Base-by-base conservation (phyloP, 64 coral and sea anemone species). In the Anthopleura sola region DNA sequence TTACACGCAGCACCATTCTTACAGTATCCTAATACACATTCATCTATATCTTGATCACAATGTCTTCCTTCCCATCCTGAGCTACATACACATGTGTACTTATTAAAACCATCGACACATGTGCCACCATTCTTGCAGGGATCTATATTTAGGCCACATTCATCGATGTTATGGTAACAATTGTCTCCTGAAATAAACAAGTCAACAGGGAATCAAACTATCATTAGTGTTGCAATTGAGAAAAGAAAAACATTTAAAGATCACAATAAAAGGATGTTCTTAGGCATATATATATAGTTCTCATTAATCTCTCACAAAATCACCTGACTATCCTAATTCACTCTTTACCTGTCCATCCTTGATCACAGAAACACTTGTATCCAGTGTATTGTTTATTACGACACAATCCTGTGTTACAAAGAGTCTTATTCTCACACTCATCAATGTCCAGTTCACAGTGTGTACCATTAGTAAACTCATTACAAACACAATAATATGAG, bases 41-140 rank as follows among this genome's bases (percentile, higher is more conserved):
- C 90, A 53, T 92, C 78, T 64, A 95, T 95, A 51, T 95, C 93
- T 23, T 71, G 68, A 56, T 78, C 78, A 74, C 93, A 95, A 78
- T 92, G 78, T 18, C 2, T 46, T 29, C 75, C 76, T 17, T 31
- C 88, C 89, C 89, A 95, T 53, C 93, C 93, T 18, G 90, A 34
- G 17, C 60, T 24, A 82, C 93, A 95, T 29, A n/a, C 78, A 76
- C 93, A 95, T 0, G 15, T 83, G 74, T 85, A 78, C n/a, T 31
- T 7, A n/a, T 6, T 75, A 46, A 83, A 46, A 19, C 46, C 29
- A 57, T 95, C 93, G 7, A 57, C 40, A 54, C 93, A 92, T 14
- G 75, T 88, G 20, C 28, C 93, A 0, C 90, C 90, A 68, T 95
- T 92, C 80, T 92, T 82, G 82, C 93, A 95, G 20, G 82, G 86